phyloP scores from a whole-genome alignment of 2,888 invertebrate species.

The Gnatocerus cornutus region DNA sequence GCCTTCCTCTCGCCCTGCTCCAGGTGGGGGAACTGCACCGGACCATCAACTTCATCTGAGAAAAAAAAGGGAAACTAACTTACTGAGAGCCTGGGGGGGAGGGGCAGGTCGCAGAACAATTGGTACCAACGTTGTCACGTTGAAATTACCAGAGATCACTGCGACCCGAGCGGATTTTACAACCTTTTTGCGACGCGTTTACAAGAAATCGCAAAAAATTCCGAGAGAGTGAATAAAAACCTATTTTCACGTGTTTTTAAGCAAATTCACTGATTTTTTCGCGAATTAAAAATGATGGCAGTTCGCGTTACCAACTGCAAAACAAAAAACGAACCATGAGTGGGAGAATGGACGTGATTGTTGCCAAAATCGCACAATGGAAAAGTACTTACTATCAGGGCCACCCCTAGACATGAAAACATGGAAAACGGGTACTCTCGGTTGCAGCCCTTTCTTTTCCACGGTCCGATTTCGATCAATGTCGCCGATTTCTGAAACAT shows the following conservation, averaged over 20 bases:
- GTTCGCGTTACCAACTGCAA: conserved; percentile 1
- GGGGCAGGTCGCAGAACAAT: too few species aligned
- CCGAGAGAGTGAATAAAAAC: too few species aligned
- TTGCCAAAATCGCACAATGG: conserved; percentile 41
- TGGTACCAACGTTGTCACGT: too few species aligned
- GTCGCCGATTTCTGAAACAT: conserved; percentile 37
- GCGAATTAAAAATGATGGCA: background rate
- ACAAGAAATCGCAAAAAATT: background rate
- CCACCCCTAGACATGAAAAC: conserved; percentile 43
- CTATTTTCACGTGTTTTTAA: too few species aligned
- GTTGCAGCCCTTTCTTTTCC: conserved; percentile 44
- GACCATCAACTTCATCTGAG: conserved; percentile 32
- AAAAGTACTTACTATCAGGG: conserved; percentile 43
- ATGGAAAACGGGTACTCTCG: conserved; percentile 42
- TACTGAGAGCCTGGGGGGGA: background rate
- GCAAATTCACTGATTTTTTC: too few species aligned
- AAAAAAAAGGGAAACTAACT: conserved; percentile 14
- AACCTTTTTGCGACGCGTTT: background rate
- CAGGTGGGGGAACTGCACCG: conserved; percentile 27
- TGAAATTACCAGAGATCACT: too few species aligned
- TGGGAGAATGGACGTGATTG: background rate
- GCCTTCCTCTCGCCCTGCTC: conserved; percentile 22
- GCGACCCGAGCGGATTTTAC: too few species aligned
- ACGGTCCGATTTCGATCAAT: conserved; percentile 43
- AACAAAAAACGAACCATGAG: conserved; percentile 9